phyloP scores from a whole-genome alignment of 1,140 invertebrate genomes.

The Pissodes strobi region DNA sequence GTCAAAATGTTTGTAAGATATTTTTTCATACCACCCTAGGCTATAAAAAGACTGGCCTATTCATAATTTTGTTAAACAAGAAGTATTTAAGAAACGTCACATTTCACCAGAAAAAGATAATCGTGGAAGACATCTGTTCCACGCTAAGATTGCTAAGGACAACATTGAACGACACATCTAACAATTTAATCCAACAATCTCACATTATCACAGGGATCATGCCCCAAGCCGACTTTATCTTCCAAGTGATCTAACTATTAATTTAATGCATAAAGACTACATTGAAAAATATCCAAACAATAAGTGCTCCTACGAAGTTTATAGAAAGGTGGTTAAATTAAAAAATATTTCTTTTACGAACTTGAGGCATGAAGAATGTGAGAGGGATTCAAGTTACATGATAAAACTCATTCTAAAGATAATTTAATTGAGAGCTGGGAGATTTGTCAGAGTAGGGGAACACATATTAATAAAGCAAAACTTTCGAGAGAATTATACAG shows the following conservation, averaged over 20 bases:
- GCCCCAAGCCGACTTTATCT: neutral
- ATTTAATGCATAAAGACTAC: neutral
- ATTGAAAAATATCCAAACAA: neutral
- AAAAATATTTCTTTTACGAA: neutral
- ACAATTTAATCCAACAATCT: neutral
- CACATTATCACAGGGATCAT: neutral
- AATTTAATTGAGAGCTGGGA: neutral
- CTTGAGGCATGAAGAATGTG: neutral
- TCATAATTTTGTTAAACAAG: no score
- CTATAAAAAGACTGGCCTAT: no score
- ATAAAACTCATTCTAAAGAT: neutral
- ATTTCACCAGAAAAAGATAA: no score
- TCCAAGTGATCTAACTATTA: neutral
- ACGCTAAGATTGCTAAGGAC: neutral
- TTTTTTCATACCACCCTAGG: no score
- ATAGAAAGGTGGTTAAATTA: neutral
- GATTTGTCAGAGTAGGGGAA: neutral
- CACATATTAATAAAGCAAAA: neutral
- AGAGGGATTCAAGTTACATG: neutral
- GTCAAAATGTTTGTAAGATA: no score
- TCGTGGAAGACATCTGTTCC: no score
- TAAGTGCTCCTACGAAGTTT: neutral
- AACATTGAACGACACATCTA: neutral
- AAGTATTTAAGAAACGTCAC: no score
- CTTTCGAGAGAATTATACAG: neutral